These are phyloP conservation scores for Pardosa pseudoannulata DNA, from an alignment of 2,888 invertebrate species.

Conservation along the genomic window DNA sequence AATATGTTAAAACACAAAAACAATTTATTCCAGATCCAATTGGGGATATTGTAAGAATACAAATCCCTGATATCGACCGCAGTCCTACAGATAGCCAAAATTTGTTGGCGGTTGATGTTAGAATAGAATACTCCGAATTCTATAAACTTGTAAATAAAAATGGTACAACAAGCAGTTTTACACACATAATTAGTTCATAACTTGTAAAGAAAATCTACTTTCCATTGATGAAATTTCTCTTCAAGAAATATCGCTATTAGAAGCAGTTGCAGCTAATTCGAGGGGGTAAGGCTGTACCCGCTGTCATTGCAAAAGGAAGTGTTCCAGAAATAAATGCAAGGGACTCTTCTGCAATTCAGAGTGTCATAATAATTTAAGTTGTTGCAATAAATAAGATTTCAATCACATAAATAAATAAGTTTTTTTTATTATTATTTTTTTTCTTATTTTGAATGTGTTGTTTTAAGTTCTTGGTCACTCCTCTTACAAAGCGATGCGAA, in stretches of 20 bases:
- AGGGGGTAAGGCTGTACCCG: slow-evolving; percentile 6
- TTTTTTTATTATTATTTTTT: slow-evolving; percentile 2
- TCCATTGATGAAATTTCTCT: slow-evolving; percentile 31
- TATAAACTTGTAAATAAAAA: slow-evolving; percentile 24
- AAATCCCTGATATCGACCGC: background rate
- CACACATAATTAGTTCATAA: slow-evolving; percentile 32
- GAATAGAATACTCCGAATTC: slow-evolving; percentile 12
- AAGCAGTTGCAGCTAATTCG: slow-evolving; percentile 27
- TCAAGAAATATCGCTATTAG: slow-evolving; percentile 36
- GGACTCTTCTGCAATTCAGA: slow-evolving; percentile 22
- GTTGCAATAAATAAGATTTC: background rate
- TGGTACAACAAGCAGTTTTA: slow-evolving; percentile 23
- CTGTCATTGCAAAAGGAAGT: slow-evolving; percentile 39
- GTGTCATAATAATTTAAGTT: slow-evolving; percentile 6
- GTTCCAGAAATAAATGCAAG: slow-evolving; percentile 18
- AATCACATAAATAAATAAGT: background rate
- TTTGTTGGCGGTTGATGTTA: too few species aligned
- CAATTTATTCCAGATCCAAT: too few species aligned
- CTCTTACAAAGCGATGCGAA: too few species aligned
- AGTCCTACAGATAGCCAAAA: too few species aligned
- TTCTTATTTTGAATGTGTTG: background rate
- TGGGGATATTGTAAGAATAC: too few species aligned
- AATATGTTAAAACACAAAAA: too few species aligned
- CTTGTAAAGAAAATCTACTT: slow-evolving; percentile 30
- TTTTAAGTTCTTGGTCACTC: too few species aligned